These are phyloP conservation scores for Coenonympha glycerion DNA, from an alignment of 2,888 invertebrate genomes.

Conservation along the genomic window DNA sequence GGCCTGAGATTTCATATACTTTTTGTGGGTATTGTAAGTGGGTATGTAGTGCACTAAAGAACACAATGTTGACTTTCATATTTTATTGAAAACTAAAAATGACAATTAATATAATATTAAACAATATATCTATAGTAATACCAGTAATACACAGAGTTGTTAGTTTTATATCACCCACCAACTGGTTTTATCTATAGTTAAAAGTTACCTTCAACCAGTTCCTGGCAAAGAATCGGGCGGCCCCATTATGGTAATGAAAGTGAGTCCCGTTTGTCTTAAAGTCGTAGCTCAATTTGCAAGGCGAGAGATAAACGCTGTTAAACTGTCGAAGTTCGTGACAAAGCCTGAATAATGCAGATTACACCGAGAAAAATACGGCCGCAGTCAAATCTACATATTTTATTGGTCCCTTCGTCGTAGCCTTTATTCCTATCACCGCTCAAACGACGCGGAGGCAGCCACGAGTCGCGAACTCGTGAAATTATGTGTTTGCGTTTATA, in stretches of 20 bases:
- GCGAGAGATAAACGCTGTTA: slow-evolving; percentile 76
- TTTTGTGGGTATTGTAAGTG: too few relatives aligned
- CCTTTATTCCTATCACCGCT: slow-evolving; percentile 48
- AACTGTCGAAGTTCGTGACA: slow-evolving; percentile 77
- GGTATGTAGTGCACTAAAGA: too few relatives aligned
- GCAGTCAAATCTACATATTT: slow-evolving; percentile 75
- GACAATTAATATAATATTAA: too few relatives aligned
- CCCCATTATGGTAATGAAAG: slow-evolving; percentile 75
- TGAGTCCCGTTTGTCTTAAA: slow-evolving; percentile 76
- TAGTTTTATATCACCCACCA: too few relatives aligned
- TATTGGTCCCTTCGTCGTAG: slow-evolving; percentile 69
- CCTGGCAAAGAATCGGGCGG: slow-evolving; percentile 70
- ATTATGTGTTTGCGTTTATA: slow-evolving; percentile 7
- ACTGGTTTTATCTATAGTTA: slow-evolving; percentile 26
- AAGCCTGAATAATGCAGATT: slow-evolving; percentile 77
- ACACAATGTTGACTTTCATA: too few relatives aligned
- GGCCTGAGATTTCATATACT: too few relatives aligned
- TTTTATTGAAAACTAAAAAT: too few relatives aligned
- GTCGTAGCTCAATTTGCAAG: slow-evolving; percentile 77
- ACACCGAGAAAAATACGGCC: slow-evolving; percentile 75
- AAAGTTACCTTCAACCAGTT: slow-evolving; percentile 55
- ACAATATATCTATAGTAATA: too few relatives aligned
- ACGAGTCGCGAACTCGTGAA: slow-evolving; percentile 22
- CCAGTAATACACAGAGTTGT: too few relatives aligned
- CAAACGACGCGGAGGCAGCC: slow-evolving; percentile 37